A percentile compares a stretch with the other conserved stretches of the same genome.
Conservation (phyloP, 2,113 vertebrate genomes). For the Parus major region DNA sequence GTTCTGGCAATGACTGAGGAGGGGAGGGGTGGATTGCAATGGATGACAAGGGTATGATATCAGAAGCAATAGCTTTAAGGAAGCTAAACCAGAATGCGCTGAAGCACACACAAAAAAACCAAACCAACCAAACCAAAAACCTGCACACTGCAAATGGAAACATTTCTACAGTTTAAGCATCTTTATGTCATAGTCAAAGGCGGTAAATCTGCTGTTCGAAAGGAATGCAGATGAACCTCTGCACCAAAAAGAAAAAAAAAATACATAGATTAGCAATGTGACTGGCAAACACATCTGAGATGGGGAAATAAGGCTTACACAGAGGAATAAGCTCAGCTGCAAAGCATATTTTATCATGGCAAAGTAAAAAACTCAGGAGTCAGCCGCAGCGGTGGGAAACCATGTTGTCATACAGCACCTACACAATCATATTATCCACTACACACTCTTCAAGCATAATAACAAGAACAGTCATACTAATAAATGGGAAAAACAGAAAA, state of each 20-base stretch:
- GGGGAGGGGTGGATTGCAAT: constrained; percentile 38
- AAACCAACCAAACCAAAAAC: not conserved
- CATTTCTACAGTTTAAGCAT: constrained; percentile 58
- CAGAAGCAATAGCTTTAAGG: constrained; percentile 67
- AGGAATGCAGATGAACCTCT: constrained; percentile 79
- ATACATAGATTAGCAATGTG: constrained; percentile 84
- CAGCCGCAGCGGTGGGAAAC: constrained; percentile 69
- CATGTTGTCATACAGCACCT: constrained; percentile 70
- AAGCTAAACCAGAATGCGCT: constrained; percentile 71
- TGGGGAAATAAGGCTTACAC: constrained; percentile 73
- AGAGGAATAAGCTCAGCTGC: constrained; percentile 77
- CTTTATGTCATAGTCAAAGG: constrained; percentile 61
- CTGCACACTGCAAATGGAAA: constrained; percentile 69
- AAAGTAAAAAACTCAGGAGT: constrained; percentile 67
- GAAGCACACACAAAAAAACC: constrained; percentile 58
- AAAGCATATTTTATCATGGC: constrained; percentile 77
- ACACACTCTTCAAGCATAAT: constrained; percentile 61
- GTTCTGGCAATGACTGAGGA: constrained; percentile 42
- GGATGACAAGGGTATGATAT: constrained; percentile 53
- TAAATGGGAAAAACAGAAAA: constrained; percentile 54
- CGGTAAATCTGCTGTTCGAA: constrained; percentile 58
- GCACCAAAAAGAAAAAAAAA: constrained; percentile 69
- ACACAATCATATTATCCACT: constrained; percentile 32
- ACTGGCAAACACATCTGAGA: constrained; percentile 87
- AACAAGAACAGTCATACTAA: constrained; percentile 62